Evolutionary conservation across 1,140 invertebrate species (phyloP), one percentile per base, ranked within the genome.

Genomic region (Hermetia illucens): DNA sequence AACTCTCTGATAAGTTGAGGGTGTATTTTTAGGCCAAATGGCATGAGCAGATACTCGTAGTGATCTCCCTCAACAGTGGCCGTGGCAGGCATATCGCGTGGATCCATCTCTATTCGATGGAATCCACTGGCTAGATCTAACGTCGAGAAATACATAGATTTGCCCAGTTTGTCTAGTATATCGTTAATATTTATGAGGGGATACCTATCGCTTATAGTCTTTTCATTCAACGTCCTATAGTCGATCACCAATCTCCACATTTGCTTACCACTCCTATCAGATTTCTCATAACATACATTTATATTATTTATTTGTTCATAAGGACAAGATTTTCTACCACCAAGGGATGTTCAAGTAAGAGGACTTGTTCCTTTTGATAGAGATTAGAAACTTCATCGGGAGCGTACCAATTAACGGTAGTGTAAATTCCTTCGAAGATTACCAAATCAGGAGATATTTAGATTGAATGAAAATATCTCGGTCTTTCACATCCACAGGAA

Each of bases 1-100:
- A 30, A 53, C 21, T 25, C 45, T 34, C 37, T 60, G 50, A 43
- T 64, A 61, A 3, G 48, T 12, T 36, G 38, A 1, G 50, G 50
- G 21, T 46, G 44, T 24, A 44, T 49, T 30, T 40, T 41, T 15
- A 64, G 41, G 1, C 61, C 64, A 47, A 64, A 63, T 12, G 61
- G 62, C 48, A 60, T 51, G 8, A 46, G 32, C 17, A 36, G 42
- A 46, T n/a, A 39, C 21, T 33, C 21, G n/a, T 15, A 39, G 17
- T 39, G 30, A 15, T 13, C 19, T 17, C 12, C 20, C 15, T 4
- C 4, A 2, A 17, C 18, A 3, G 30, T 39, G 36, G 30, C 38
- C 6, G 30, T 39, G 21, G 33, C 24, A 17, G 16, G 12, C 16
- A 6, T 18, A 24, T 33, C 21, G 21, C 25, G 13, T 20, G 15